Conservation (phyloP, 2,888 invertebrate species). For the Coelopa pilipes region DNA sequence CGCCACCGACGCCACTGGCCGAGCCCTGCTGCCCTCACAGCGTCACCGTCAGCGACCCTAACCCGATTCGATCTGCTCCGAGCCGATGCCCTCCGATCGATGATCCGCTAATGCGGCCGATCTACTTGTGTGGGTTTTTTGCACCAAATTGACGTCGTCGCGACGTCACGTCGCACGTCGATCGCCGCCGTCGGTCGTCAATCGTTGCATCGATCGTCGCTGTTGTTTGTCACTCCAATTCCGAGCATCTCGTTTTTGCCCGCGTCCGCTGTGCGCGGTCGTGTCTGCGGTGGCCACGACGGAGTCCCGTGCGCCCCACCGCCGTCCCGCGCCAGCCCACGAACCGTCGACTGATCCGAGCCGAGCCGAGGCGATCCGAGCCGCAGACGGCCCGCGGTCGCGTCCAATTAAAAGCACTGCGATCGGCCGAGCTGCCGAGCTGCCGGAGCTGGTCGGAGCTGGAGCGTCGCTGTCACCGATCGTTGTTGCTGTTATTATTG, state of each 20-base stretch:
- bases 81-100: not conserved
- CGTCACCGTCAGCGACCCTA: no score
- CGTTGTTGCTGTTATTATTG: no score
- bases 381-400: not conserved
- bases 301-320: no score
- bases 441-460: no score
- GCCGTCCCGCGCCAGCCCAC: no score
- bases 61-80: no score
- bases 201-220: conserved; percentile 5
- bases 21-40: no score
- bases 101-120: conserved; percentile 5
- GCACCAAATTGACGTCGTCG: not conserved
- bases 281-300: not conserved
- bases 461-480: no score
- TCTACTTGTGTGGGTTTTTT: conserved; percentile 24
- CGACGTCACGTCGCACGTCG: conserved; percentile 6
- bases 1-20: no score
- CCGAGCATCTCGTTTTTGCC: not conserved
- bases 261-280: no score
- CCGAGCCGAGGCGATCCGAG: not conserved
- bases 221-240: conserved; percentile 25
- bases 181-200: conserved; percentile 5
- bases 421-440: no score
- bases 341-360: no score
- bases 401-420: not conserved